These are phyloP conservation scores for Nyctereutes procyonoides DNA, from an alignment of 2,113 vertebrate genomes.

Conservation along the genomic window DNA sequence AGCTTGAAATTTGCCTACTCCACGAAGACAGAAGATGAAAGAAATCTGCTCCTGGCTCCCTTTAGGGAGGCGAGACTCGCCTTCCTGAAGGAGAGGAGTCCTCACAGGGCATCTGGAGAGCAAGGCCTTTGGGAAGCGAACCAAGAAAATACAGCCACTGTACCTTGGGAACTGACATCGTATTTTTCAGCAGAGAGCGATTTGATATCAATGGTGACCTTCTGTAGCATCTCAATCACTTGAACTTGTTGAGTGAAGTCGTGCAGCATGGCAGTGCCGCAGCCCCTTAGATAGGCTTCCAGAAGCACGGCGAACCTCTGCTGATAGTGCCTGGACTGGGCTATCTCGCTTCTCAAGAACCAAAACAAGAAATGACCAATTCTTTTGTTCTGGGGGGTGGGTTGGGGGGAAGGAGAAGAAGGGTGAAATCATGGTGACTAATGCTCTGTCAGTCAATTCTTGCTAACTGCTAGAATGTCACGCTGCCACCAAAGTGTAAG, in stretches of 20 bases:
- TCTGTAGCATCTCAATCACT: slow-evolving; percentile 95
- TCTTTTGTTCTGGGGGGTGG: slow-evolving; percentile 92
- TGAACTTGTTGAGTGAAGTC: slow-evolving; percentile 97
- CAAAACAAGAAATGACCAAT: slow-evolving; percentile 99
- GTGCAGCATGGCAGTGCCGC: slow-evolving; percentile 94
- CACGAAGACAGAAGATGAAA: neutral
- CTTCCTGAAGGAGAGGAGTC: slow-evolving; percentile 26
- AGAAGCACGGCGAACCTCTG: slow-evolving; percentile 97
- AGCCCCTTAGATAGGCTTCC: slow-evolving; percentile 97
- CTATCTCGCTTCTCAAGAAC: slow-evolving; percentile 99
- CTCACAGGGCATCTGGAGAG: neutral
- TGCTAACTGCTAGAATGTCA: neutral
- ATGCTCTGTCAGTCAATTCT: neutral
- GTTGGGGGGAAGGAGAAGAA: slow-evolving; percentile 76
- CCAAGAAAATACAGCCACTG: neutral
- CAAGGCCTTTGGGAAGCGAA: slow-evolving; percentile 40
- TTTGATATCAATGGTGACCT: slow-evolving; percentile 96
- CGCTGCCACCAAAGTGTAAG: neutral
- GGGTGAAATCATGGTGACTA: slow-evolving; percentile 44
- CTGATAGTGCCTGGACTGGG: slow-evolving; percentile 98
- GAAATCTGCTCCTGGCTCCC: neutral
- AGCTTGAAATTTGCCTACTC: slow-evolving; percentile 36
- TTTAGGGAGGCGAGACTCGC: neutral
- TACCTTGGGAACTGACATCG: slow-evolving; percentile 97
- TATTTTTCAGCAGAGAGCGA: slow-evolving; percentile 96